Evolutionary conservation across 2,888 invertebrate genomes (phyloP).

Genomic region (Oegoconia quadripuncta): DNA sequence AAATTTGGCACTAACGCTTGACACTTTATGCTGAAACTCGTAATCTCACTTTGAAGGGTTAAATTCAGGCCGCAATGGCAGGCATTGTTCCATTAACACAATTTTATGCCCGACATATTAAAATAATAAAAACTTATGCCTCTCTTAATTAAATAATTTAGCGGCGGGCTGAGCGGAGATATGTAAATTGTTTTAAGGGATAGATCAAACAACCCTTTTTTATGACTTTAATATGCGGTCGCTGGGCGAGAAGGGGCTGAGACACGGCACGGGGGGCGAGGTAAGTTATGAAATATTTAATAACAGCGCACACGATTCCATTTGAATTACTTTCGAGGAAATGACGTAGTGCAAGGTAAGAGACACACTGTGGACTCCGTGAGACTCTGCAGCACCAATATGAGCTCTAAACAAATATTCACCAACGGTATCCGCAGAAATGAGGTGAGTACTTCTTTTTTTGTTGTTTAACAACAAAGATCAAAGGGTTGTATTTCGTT

Average conservation of each 20-base stretch:
- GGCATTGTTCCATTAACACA: conserved; percentile 75
- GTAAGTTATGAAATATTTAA: conserved; percentile 80
- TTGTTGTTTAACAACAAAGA: no score
- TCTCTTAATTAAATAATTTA: conserved; percentile 81
- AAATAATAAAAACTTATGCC: conserved; percentile 81
- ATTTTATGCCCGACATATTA: conserved; percentile 78
- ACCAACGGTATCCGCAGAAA: neutral
- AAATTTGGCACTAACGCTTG: conserved; percentile 21
- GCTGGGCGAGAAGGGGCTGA: conserved; percentile 45
- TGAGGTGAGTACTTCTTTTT: no score
- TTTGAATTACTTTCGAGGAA: conserved; percentile 79
- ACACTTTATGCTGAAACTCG: conserved; percentile 51
- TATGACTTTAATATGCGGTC: conserved; percentile 80
- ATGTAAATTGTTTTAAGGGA: conserved; percentile 81
- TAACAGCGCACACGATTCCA: conserved; percentile 79
- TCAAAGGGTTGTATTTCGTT: no score
- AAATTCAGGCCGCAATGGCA: conserved; percentile 57
- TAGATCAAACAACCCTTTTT: conserved; percentile 81
- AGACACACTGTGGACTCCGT: conserved; percentile 45
- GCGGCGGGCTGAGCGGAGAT: conserved; percentile 75
- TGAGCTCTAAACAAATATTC: conserved; percentile 27
- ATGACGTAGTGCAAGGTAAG: conserved; percentile 68
- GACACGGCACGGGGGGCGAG: conserved; percentile 39
- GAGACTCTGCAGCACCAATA: conserved; percentile 23
- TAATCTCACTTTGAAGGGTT: conserved; percentile 55